Base-by-base conservation (phyloP, 1,140 invertebrate species). In the Dryas iulia region DNA sequence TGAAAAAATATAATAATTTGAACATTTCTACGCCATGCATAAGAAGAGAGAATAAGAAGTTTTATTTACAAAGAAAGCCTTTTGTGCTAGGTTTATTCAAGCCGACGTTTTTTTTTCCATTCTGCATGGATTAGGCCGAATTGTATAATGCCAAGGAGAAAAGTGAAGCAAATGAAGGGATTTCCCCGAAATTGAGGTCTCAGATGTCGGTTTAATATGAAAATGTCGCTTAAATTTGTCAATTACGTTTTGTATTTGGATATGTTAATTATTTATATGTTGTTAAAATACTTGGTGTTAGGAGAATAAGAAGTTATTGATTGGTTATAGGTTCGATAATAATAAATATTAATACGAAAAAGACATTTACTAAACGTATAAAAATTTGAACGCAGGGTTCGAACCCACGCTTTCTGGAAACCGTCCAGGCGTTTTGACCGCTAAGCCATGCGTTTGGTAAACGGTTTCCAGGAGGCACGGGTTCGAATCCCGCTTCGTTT, bases 161-260 rank as follows among this genome's bases (percentile, higher is more conserved):
- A 47, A 47, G 39, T 47, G 39, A 47, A 47, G 35, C 39, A 26
- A 30, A 61, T 26, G 35, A 61, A 61, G 23, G 59, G 59, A 61
- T 61, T 47, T 61, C 35, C 33, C 24, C 26, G 35, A 47, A 47
- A 61, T 61, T 47, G 39, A 25, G 59, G 59, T 61, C 59, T 61
- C 39, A 61, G 59, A 30, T 61, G 59, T 61, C 33, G 14, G 33
- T 47, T 39, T 61, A 10, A 47, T 47, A 21, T 18, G n/a, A 47
- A 47, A 10, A 47, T 47, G 39, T 21, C 14, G 18, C 7, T 7
- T 21, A 21, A 18, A 47, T 47, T 47, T 47, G 39, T 47, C 39
- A 47, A 47, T 21, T 47, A 18, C 7, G 39, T 21, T 18, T 5
- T 21, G 8, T 47, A 28, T 28, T 28, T 6, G 26, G 26, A 28